phyloP scores from a whole-genome alignment of 2,113 vertebrate species.

The Chaetodon trifascialis region DNA sequence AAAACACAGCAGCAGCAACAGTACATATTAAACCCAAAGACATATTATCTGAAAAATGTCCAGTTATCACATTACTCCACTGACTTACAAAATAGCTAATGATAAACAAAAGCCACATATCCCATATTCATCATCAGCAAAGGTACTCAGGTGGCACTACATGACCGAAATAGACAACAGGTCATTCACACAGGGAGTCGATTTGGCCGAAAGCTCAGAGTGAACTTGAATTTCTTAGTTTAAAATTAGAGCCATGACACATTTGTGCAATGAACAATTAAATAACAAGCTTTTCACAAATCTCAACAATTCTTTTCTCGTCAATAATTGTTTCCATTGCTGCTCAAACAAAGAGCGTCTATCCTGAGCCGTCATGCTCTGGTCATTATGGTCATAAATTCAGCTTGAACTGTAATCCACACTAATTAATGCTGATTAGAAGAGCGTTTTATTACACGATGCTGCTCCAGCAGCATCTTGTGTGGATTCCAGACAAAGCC shows the following conservation, averaged over 20 bases:
- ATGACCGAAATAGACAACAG: background rate
- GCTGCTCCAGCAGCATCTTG: background rate
- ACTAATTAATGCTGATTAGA: slow-evolving; percentile 9
- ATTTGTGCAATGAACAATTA: background rate
- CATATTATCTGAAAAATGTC: background rate
- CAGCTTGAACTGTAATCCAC: background rate
- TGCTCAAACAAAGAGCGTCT: background rate
- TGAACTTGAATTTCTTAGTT: background rate
- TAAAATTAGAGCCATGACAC: background rate
- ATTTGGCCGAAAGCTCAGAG: background rate
- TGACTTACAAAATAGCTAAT: background rate
- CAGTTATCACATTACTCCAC: background rate
- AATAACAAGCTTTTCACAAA: background rate
- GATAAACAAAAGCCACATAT: background rate
- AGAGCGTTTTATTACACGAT: background rate
- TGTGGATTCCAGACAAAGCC: background rate
- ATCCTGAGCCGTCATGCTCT: background rate
- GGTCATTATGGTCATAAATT: background rate
- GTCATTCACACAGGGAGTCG: background rate
- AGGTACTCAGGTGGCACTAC: background rate
- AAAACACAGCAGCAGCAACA: background rate
- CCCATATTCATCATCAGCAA: background rate
- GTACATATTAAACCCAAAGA: background rate
- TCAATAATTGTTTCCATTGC: background rate
- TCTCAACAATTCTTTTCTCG: background rate